Conservation (phyloP, 2,888 invertebrate genomes). For the Scaptomyza flava region DNA sequence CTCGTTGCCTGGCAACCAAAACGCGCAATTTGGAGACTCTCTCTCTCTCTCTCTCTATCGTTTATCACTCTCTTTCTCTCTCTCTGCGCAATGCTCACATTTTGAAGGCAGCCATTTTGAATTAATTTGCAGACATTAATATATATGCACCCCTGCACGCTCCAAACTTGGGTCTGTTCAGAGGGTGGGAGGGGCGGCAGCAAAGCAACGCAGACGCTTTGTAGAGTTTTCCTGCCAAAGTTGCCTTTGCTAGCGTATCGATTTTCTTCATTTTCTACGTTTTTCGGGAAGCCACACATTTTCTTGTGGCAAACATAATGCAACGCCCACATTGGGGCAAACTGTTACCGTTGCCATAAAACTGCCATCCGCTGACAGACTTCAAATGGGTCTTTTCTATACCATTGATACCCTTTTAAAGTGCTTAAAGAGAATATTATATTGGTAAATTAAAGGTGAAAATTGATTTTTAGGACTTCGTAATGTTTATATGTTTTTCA, state of each 20-base stretch:
- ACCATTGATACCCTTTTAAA: neutral
- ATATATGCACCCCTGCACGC: constrained; percentile 25
- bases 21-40: constrained; percentile 57
- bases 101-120: constrained; percentile 73
- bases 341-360: constrained; percentile 57
- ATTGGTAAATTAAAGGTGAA: neutral
- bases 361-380: constrained; percentile 53
- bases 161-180: neutral
- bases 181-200: neutral
- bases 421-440: neutral
- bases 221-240: constrained; percentile 58
- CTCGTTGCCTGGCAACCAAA: constrained; percentile 54
- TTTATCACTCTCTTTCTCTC: constrained; percentile 5
- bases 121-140: constrained; percentile 59
- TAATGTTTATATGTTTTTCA: too few species aligned
- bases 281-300: constrained; percentile 30
- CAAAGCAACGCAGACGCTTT: constrained; percentile 50
- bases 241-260: constrained; percentile 45
- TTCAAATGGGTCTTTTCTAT: constrained; percentile 31
- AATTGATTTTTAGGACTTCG: too few species aligned
- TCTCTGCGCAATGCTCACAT: constrained; percentile 43
- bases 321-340: constrained; percentile 60
- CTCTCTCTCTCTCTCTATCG: neutral
- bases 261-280: constrained; percentile 49
- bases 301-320: constrained; percentile 37